Evolutionary conservation across 2,888 invertebrate genomes (phyloP).

Genomic region (Leptopilina myrica): DNA sequence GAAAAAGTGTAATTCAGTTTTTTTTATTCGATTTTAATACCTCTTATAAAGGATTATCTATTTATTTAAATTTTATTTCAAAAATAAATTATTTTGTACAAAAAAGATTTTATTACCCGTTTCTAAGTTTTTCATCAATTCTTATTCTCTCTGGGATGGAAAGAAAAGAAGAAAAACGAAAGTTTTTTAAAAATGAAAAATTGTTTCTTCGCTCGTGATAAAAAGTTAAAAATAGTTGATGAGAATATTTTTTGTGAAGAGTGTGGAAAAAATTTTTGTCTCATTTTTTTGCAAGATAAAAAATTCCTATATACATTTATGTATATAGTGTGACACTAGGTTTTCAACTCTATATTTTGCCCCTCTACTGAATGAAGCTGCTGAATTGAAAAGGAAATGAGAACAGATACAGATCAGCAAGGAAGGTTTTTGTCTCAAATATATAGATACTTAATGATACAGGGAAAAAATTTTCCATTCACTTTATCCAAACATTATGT

Average conservation of each 20-base stretch:
- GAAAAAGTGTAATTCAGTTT: too few relatives aligned
- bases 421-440: not conserved
- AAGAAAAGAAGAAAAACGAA: not conserved
- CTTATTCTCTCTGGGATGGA: too few relatives aligned
- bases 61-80: too few relatives aligned
- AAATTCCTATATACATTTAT: conserved; percentile 5
- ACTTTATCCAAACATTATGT: not conserved
- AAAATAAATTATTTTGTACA: too few relatives aligned
- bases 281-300: conserved; percentile 13
- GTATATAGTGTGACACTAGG: conserved; percentile 6
- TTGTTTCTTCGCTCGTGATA: not conserved
- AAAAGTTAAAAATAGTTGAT: not conserved
- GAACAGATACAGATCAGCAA: conserved; percentile 16
- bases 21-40: too few relatives aligned
- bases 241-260: not conserved
- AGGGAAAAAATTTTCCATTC: not conserved
- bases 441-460: not conserved
- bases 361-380: conserved; percentile 14
- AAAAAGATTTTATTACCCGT: too few relatives aligned
- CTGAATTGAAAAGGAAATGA: conserved; percentile 33
- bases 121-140: too few relatives aligned
- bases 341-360: not conserved
- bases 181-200: not conserved
- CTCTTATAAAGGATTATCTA: too few relatives aligned
- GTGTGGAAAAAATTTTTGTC: conserved; percentile 6